A percentile compares a stretch with the other conserved stretches of the same genome.
phyloP scores from a whole-genome alignment of 2,888 invertebrate species.

The Lasioglossum oenotherae region DNA sequence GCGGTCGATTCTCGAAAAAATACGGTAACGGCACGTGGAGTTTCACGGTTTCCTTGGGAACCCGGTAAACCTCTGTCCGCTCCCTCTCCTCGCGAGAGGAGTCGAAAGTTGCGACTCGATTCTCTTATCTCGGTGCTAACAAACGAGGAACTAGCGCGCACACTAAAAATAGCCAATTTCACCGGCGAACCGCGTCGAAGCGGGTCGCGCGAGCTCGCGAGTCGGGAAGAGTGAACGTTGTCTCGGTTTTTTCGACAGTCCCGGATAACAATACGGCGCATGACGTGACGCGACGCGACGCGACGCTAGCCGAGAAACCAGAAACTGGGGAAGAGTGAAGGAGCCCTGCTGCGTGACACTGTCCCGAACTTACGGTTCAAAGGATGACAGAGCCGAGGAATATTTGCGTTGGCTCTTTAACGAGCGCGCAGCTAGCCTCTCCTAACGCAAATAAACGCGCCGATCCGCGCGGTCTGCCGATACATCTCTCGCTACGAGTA shows the following conservation, averaged over 20 bases:
- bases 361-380: constrained; percentile 60
- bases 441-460: constrained; percentile 56
- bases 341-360: constrained; percentile 41
- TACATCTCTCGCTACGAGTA: constrained; percentile 58
- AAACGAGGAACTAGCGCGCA: constrained; percentile 34
- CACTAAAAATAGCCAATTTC: constrained; percentile 39
- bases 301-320: background rate
- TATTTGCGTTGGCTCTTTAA: constrained; percentile 54
- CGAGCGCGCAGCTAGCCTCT: constrained; percentile 65
- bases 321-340: background rate
- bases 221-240: background rate
- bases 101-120: constrained; percentile 42
- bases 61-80: background rate
- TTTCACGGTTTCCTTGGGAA: constrained; percentile 60
- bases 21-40: constrained; percentile 29
- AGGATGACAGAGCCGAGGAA: constrained; percentile 49
- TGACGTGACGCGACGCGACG: background rate
- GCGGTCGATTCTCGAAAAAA: background rate
- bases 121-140: constrained; percentile 46
- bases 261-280: background rate
- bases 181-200: background rate
- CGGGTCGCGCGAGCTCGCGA: background rate
- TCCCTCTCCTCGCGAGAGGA: constrained; percentile 25
- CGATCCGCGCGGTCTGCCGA: constrained; percentile 52
- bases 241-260: background rate